Conservation (phyloP, 2,888 invertebrate genomes). For the Opisthograptis luteolata region DNA sequence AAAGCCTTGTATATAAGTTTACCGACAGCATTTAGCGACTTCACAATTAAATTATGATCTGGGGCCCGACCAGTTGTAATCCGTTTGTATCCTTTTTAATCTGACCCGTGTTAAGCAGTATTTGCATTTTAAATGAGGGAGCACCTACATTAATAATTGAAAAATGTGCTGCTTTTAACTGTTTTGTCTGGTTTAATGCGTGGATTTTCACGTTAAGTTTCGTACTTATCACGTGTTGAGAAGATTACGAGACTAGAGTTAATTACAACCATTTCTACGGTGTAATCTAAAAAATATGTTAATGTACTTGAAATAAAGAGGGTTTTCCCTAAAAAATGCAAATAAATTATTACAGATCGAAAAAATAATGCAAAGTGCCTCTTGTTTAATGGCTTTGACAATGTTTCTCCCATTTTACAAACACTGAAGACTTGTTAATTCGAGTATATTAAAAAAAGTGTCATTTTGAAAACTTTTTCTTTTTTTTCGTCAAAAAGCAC, state of each 20-base stretch:
- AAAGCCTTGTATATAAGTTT: constrained; percentile 16
- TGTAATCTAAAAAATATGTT: too few relatives aligned
- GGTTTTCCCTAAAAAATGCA: too few relatives aligned
- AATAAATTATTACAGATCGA: too few relatives aligned
- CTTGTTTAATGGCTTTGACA: too few relatives aligned
- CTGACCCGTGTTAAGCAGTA: constrained; percentile 35
- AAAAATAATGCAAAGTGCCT: too few relatives aligned
- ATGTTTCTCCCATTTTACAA: too few relatives aligned
- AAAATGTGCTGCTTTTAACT: constrained; percentile 15
- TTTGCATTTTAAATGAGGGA: constrained; percentile 25
- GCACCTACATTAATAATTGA: constrained; percentile 23
- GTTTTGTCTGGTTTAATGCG: constrained; percentile 10
- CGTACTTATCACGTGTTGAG: constrained; percentile 10
- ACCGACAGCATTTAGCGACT: constrained; percentile 43
- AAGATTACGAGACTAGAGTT: background rate
- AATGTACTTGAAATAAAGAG: too few relatives aligned
- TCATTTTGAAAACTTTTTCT: too few relatives aligned
- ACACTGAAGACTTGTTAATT: too few relatives aligned
- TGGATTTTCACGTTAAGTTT: constrained; percentile 17
- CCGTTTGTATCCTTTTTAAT: constrained; percentile 54
- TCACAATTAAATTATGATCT: constrained; percentile 40
- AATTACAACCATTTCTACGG: too few relatives aligned
- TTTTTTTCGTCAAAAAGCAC: too few relatives aligned
- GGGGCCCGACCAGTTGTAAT: constrained; percentile 32
- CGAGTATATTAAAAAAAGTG: too few relatives aligned